Base-by-base conservation (phyloP, 2,113 vertebrate genomes). In the Archilochus colubris region DNA sequence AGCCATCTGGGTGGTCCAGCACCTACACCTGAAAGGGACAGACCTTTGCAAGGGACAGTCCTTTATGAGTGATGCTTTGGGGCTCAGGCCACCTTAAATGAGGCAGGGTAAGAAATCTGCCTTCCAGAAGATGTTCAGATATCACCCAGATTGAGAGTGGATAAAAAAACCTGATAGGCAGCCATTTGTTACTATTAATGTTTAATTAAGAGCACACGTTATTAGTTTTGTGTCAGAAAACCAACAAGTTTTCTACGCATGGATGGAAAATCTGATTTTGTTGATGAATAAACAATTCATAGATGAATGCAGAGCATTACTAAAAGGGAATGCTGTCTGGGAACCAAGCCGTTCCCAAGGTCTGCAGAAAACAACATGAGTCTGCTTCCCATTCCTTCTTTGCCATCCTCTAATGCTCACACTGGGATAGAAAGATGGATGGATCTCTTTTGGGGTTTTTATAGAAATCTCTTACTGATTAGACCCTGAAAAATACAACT, bases 131-230 rank as follows among this genome's bases (percentile, higher is more conserved):
- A 61, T 27, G 46, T 13, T 86, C 31, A 73, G 62, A 53, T 48
- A 15, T 12, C 0, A 3, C 66, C 55, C 67, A 57, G 92, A 89
- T 33, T 72, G 85, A 82, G 20, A 62, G 58, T 8, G 58, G 62
- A 92, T 77, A 68, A 88, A 40, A 89, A 89, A 93, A 63, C 40
- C 84, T 86, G 84, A 86, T 11, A 91, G 78, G 80, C 82, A 79
- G 73, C 91, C 91, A 86, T 95, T 96, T 95, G 80, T 82, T 88
- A 74, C 80, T 43, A 86, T 93, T 96, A 95, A 94, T 86, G 92
- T 95, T 97, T 95, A 93, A 97, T 96, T 96, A 95, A 95, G 89
- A 96, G 84, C 91, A 95, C 94, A 91, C 91, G n/a, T 83, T 95
- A 90, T 72, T 91, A 93, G 86, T 88, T 94, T 91, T 91, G 66